Evolutionary conservation across 2,888 invertebrate genomes (phyloP).

Genomic region (Caenorhabditis becei): DNA sequence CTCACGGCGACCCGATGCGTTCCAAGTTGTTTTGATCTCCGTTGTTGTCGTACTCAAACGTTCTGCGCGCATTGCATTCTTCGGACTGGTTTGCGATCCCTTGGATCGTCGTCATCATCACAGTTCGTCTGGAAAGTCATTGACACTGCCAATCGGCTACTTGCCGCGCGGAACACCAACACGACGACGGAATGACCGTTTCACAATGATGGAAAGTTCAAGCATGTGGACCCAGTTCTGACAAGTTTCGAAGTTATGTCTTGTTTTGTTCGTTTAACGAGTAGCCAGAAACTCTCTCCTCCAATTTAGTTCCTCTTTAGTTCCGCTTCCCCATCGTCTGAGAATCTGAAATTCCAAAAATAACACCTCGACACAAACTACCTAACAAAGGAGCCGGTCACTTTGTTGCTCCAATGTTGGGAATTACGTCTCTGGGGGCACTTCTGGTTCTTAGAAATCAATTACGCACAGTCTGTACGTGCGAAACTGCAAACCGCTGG

Average conservation of each 20-base stretch:
- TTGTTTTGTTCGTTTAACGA: neutral
- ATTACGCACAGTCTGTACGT: too few relatives aligned
- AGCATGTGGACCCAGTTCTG: neutral
- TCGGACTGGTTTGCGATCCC: conserved; percentile 36
- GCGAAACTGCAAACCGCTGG: too few relatives aligned
- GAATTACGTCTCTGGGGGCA: too few relatives aligned
- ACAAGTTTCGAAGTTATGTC: conserved; percentile 1
- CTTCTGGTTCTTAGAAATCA: too few relatives aligned
- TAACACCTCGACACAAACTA: too few relatives aligned
- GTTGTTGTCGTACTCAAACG: conserved; percentile 36
- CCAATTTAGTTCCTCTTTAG: conserved; percentile 11
- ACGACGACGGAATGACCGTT: conserved; percentile 32
- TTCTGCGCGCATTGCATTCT: conserved; percentile 27
- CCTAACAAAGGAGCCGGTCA: too few relatives aligned
- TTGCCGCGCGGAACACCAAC: neutral
- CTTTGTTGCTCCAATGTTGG: too few relatives aligned
- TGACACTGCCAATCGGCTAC: conserved; percentile 24
- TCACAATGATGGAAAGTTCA: conserved; percentile 33
- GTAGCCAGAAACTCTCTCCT: neutral
- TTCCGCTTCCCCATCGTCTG: too few relatives aligned
- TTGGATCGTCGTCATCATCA: conserved; percentile 11
- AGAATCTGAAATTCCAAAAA: too few relatives aligned
- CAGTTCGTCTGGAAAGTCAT: conserved; percentile 14
- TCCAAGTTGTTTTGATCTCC: conserved; percentile 32
- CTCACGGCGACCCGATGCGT: conserved; percentile 3